These are phyloP conservation scores for Latrodectus hesperus DNA, from an alignment of 2,888 invertebrate species.

Conservation along the genomic window DNA sequence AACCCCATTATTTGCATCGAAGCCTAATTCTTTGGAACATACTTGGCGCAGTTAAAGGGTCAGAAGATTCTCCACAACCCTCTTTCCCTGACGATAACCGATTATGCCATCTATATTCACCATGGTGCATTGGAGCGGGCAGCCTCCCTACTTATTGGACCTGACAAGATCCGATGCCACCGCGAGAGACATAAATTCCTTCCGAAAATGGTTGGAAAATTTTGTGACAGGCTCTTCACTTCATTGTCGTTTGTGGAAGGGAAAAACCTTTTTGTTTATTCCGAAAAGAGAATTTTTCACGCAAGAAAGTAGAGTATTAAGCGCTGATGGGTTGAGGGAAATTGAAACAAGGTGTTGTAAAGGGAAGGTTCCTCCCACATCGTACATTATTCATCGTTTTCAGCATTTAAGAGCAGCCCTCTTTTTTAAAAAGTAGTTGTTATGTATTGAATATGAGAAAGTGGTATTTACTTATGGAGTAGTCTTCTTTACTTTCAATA, in stretches of 20 bases:
- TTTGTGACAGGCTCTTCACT: background rate
- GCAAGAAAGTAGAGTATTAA: background rate
- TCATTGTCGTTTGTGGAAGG: background rate
- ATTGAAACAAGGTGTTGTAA: background rate
- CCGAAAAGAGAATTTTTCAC: background rate
- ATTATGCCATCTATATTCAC: slow-evolving; percentile 1
- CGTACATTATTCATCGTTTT: too few relatives aligned
- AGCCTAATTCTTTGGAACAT: slow-evolving; percentile 1
- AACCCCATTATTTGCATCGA: background rate
- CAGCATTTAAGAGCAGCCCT: too few relatives aligned
- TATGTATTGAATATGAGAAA: too few relatives aligned
- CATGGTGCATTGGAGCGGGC: slow-evolving; percentile 1
- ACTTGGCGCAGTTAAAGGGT: background rate
- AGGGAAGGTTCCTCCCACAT: background rate
- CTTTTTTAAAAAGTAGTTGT: background rate
- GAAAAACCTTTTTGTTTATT: background rate
- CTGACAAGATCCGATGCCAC: slow-evolving; percentile 46
- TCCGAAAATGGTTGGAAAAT: slow-evolving; percentile 16
- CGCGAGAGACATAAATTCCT: slow-evolving; percentile 12
- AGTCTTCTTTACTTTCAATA: too few relatives aligned
- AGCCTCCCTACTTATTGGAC: slow-evolving; percentile 26
- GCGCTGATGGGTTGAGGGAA: background rate
- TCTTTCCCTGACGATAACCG: background rate
- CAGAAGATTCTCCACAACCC: background rate
- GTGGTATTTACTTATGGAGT: too few relatives aligned